Base-by-base conservation (phyloP, 2,888 invertebrate genomes). In the Ametastegia equiseti region DNA sequence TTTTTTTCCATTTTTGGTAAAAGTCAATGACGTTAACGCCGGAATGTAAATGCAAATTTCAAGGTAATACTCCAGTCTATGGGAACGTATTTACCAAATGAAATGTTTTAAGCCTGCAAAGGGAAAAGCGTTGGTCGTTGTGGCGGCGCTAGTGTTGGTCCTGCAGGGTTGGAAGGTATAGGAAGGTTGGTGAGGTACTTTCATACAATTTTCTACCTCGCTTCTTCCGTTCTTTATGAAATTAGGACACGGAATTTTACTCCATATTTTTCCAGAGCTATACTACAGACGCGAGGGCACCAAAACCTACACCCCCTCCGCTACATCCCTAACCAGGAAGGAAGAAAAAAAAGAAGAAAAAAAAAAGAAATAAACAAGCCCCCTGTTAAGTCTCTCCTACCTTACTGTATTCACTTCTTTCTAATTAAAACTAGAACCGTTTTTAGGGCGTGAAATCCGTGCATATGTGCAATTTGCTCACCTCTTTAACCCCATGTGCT, bases 141-240 rank as follows among this genome's bases (percentile, higher is more conserved):
- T 78, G 82, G 83, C 81, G 82, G 83, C 81, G 82, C 81, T 79
- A 83, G 82, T 69, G 81, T 80, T 81, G 83, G 83, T 82, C 79
- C 80, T n/a, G n/a, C n/a, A n/a, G n/a, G n/a, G n/a, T n/a, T n/a
- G n/a, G n/a, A 80, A 27, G 57, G 60, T 69, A 54, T 54, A 77
- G 60, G 30, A 19, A n/a, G 33, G 33, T n/a, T n/a, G n/a, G n/a
- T n/a, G n/a, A 27, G 30, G 73, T 80, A 75, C 65, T 81, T 63
- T 81, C 42, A 63, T 63, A 75, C 75, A 81, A 77, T 77, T 81
- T 77, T 81, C 63, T 23, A 81, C 81, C 75, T 75, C 57, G 65
- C 57, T 77, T 81, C 75, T 81, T 75, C 47, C 73, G 65, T 63
- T 77, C 75, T 47, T 81, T 81, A 81, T 77, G 63, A 75, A 81